Evolutionary conservation across 2,797 vertebrate species (phyloP).

Genomic region (Pantherophis alleghaniensis): DNA sequence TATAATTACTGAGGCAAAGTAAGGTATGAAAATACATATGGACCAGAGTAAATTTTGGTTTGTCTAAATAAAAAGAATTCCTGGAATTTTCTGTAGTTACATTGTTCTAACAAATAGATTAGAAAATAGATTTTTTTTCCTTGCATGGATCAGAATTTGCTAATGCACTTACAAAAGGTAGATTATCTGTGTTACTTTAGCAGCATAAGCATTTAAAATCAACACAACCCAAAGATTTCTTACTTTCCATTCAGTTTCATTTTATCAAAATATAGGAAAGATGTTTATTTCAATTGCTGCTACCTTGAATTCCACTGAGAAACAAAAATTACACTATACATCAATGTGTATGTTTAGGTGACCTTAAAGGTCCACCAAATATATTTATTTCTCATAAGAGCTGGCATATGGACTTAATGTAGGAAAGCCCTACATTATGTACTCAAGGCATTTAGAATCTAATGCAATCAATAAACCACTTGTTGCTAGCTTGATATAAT

Average conservation of each 20-base stretch:
- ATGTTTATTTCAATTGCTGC: not conserved
- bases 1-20: not conserved
- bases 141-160: not conserved
- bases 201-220: not conserved
- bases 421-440: not conserved
- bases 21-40: not conserved
- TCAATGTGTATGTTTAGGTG: not conserved
- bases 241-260: not conserved
- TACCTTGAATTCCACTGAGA: not conserved
- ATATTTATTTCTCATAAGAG: not conserved
- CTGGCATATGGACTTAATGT: not conserved
- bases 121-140: not conserved
- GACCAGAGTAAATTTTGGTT: not conserved
- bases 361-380: constrained; percentile 26
- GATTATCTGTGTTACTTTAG: not conserved
- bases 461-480: constrained; percentile 14
- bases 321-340: constrained; percentile 15
- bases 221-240: not conserved
- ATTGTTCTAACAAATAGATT: not conserved
- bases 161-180: not conserved
- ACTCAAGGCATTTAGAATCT: not conserved
- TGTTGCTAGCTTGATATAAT: not conserved
- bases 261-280: not conserved
- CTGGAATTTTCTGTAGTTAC: not conserved
- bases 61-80: not conserved